Conservation (phyloP, 2,888 invertebrate genomes). For the Epirrita christyi region DNA sequence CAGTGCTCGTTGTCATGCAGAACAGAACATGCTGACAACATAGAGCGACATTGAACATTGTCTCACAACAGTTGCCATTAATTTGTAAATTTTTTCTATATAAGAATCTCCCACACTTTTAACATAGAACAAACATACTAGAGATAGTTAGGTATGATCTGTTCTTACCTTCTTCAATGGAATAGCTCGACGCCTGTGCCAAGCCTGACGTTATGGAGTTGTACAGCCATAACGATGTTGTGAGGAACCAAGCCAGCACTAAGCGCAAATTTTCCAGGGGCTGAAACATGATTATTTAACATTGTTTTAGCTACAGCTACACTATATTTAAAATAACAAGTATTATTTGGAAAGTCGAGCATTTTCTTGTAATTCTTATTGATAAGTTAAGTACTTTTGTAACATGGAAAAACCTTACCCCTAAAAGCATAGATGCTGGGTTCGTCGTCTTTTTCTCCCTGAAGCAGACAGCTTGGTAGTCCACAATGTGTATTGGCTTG, state of each 20-base stretch:
- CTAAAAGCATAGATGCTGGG: conserved; percentile 83
- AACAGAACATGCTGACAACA: conserved; percentile 75
- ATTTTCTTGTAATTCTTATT: background rate
- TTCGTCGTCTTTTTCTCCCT: conserved; percentile 87
- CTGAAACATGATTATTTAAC: conserved; percentile 58
- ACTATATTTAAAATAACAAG: background rate
- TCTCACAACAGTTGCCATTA: conserved; percentile 14
- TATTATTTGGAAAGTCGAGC: background rate
- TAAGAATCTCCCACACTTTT: background rate
- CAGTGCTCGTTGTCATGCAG: conserved; percentile 72
- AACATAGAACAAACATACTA: conserved; percentile 5
- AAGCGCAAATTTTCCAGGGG: conserved; percentile 85
- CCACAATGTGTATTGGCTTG: conserved; percentile 89
- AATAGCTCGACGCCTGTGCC: conserved; percentile 78
- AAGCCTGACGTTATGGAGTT: conserved; percentile 80
- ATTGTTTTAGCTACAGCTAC: background rate
- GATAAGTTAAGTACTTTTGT: background rate
- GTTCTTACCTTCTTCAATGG: conserved; percentile 72
- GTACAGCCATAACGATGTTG: conserved; percentile 84
- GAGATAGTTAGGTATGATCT: background rate
- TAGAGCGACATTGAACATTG: conserved; percentile 59
- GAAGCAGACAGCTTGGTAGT: conserved; percentile 96
- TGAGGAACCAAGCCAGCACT: conserved; percentile 84
- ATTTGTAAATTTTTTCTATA: conserved; percentile 7
- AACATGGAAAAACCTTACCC: conserved; percentile 73